phyloP scores from a whole-genome alignment of 1,140 invertebrate species.

The Neodiprion pinetum region DNA sequence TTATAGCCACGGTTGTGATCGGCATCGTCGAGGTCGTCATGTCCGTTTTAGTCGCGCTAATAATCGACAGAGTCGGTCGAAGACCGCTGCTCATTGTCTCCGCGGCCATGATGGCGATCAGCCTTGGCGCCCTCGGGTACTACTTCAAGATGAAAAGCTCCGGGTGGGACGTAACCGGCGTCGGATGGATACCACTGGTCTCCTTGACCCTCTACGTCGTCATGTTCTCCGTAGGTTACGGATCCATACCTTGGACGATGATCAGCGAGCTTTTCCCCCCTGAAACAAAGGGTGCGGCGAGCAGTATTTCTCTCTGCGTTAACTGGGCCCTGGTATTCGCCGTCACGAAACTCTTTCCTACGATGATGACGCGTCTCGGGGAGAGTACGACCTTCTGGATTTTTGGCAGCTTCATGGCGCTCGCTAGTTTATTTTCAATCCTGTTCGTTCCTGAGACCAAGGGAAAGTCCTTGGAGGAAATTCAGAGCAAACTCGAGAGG shows the following conservation, averaged over 20 bases:
- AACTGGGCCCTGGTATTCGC: conserved; percentile 63
- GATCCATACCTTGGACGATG: conserved; percentile 77
- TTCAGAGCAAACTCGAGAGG: conserved; percentile 67
- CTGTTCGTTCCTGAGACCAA: conserved; percentile 82
- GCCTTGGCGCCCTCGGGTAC: conserved; percentile 62
- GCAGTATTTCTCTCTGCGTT: conserved; percentile 64
- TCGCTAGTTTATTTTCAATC: conserved; percentile 63
- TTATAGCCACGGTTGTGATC: conserved; percentile 70
- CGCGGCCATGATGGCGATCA: conserved; percentile 60
- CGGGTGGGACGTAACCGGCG: conserved; percentile 43
- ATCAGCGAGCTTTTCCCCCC: conserved; percentile 74
- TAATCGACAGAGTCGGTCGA: conserved; percentile 70
- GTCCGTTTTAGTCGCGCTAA: conserved; percentile 59
- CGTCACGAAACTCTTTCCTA: conserved; percentile 66
- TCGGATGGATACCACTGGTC: conserved; percentile 59
- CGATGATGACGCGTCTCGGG: conserved; percentile 55
- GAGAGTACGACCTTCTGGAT: conserved; percentile 66
- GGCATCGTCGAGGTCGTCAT: conserved; percentile 67
- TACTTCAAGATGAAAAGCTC: conserved; percentile 64
- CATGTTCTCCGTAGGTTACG: conserved; percentile 66
- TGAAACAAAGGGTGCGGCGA: conserved; percentile 67
- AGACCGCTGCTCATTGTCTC: conserved; percentile 67
- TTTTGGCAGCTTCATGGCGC: conserved; percentile 63
- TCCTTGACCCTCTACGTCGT: conserved; percentile 58
- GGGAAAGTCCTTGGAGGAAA: conserved; percentile 76